Base-by-base conservation (phyloP, 2,888 invertebrate species). In the Eilema sororculum region DNA sequence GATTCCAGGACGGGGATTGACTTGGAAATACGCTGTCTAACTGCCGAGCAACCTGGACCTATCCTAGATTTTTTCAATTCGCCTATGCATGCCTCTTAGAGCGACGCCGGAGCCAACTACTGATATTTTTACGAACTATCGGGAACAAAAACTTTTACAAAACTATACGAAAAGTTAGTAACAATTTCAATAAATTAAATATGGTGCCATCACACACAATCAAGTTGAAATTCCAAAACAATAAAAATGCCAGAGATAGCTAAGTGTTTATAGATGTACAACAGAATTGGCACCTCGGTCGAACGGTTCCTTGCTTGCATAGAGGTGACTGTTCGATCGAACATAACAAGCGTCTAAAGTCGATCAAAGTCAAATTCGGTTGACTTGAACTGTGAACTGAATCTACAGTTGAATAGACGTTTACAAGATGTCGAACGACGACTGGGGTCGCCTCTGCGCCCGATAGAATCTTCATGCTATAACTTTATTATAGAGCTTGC, bases 351-450 rank as follows among this genome's bases (percentile, higher is more conserved):
- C 52, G n/a, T 52, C 52, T n/a, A n/a, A 28, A 8, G 52, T 52
- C 52, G 52, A n/a, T 52, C 9, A n/a, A 52, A 20, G 20, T 52
- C 20, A n/a, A 52, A n/a, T 9, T 52, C 6, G n/a, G 52, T 52
- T 52, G 52, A n/a, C 52, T 52, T 52, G 46, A 16, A 46, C 46
- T 46, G 52, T n/a, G 52, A 52, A 52, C 52, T 52, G 52, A 52
- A n/a, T 52, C 20, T 52, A 52, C 52, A 52, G 52, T n/a, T 52
- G 52, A 52, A 20, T 52, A 52, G n/a, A n/a, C 9, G n/a, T n/a
- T 52, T 9, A 52, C 52, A 52, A 8, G 52, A 20, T 20, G 52
- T 52, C n/a, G 52, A n/a, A 9, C 20, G 52, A 52, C n/a, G n/a
- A 52, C 52, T 52, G 3, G 3, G n/a, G 9, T 9, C 52, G 20